A percentile compares a stretch with the other conserved stretches of the same genome.
These are phyloP conservation scores for Corvus hawaiiensis DNA, from an alignment of 2,113 vertebrate species.

Conservation along the genomic window DNA sequence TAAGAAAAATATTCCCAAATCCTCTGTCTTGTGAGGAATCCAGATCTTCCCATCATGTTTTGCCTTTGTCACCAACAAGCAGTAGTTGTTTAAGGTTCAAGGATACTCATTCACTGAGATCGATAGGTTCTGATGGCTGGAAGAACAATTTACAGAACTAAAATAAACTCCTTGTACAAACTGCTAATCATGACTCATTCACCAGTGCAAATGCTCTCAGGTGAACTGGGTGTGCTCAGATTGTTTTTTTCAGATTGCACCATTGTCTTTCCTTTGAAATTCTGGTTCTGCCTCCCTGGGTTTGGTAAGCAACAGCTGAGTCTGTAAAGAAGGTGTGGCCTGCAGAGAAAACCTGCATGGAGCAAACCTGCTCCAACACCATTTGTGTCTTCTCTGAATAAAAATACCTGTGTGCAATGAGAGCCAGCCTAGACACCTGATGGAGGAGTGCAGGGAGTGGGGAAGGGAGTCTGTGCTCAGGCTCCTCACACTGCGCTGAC, in stretches of 20 bases:
- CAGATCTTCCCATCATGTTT: neutral
- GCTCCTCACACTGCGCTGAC: neutral
- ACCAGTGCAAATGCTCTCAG: neutral
- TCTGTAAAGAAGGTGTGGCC: neutral
- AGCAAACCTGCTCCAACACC: neutral
- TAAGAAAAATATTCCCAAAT: neutral
- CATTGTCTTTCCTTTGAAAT: conserved; percentile 27
- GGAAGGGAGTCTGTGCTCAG: neutral
- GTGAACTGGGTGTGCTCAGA: conserved; percentile 42
- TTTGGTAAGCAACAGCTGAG: neutral
- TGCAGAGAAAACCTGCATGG: neutral
- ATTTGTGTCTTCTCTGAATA: neutral
- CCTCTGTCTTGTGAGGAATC: neutral
- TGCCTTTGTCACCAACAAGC: neutral
- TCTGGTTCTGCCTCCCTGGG: conserved; percentile 10
- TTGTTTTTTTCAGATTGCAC: conserved; percentile 21
- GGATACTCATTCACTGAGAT: neutral
- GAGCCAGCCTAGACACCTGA: neutral
- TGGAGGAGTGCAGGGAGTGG: neutral
- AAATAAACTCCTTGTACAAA: conserved; percentile 5
- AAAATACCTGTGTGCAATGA: neutral
- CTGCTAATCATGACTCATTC: neutral
- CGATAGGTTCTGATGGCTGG: neutral
- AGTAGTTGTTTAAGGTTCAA: neutral
- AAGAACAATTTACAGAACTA: neutral